These are phyloP conservation scores for Todus mexicanus DNA, from an alignment of 2,797 vertebrate genomes.

Conservation along the genomic window DNA sequence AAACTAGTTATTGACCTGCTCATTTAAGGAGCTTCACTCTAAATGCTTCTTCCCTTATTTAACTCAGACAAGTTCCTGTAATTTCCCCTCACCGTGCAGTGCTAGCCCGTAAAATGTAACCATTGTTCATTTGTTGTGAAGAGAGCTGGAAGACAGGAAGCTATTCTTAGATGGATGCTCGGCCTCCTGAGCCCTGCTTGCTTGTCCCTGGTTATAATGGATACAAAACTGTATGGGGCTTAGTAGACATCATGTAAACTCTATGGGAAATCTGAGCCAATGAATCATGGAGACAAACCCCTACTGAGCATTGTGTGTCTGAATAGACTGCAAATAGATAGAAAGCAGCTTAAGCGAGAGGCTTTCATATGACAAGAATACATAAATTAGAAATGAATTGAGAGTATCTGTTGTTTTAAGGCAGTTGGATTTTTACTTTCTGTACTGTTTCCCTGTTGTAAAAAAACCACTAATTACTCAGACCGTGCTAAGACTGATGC, in stretches of 20 bases:
- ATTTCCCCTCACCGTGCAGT: conserved; percentile 64
- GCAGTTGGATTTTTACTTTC: conserved; percentile 18
- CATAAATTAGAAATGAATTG: conserved; percentile 70
- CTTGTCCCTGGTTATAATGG: conserved; percentile 77
- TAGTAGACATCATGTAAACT: conserved; percentile 79
- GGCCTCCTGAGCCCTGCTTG: conserved; percentile 71
- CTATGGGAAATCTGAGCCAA: conserved; percentile 79
- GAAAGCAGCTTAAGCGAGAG: conserved; percentile 73
- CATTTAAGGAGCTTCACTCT: conserved; percentile 75
- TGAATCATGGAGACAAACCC: conserved; percentile 78
- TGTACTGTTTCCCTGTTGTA: not conserved
- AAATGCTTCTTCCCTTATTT: conserved; percentile 76
- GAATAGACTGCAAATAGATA: conserved; percentile 77
- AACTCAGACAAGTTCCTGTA: conserved; percentile 71
- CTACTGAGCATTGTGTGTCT: conserved; percentile 75
- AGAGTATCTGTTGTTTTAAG: conserved; percentile 68
- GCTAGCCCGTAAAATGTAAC: conserved; percentile 66
- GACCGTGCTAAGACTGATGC: not conserved
- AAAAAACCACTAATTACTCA: conserved; percentile 28
- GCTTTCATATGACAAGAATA: conserved; percentile 70
- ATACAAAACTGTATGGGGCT: conserved; percentile 79
- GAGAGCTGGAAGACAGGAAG: conserved; percentile 66
- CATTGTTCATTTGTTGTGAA: conserved; percentile 74
- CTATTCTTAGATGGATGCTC: conserved; percentile 75
- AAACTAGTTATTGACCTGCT: conserved; percentile 81